A percentile compares a stretch with the other conserved stretches of the same genome.
phyloP scores from a whole-genome alignment of 2,888 invertebrate species.

The Agrochola lychnidis region DNA sequence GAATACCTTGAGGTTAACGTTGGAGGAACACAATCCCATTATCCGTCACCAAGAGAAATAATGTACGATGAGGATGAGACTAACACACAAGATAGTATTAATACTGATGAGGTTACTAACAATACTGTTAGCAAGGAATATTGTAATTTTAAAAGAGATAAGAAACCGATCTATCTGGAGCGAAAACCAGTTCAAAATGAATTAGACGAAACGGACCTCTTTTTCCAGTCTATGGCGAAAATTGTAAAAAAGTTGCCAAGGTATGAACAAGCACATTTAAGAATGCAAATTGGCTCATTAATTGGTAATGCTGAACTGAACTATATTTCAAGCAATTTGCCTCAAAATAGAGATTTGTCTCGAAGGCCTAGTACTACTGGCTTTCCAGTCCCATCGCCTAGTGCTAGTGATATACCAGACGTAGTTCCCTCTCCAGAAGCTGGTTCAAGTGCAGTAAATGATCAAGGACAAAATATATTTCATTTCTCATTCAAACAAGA shows the following conservation, averaged over 20 bases:
- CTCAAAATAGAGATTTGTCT: background rate
- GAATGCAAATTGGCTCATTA: conserved; percentile 66
- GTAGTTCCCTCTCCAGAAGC: conserved; percentile 30
- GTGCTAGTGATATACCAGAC: conserved; percentile 23
- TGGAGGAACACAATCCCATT: conserved; percentile 9
- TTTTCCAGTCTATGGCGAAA: conserved; percentile 71
- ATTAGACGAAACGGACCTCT: conserved; percentile 68
- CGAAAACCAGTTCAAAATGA: conserved; percentile 3
- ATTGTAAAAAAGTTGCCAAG: conserved; percentile 70
- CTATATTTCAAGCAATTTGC: conserved; percentile 30
- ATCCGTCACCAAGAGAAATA: conserved; percentile 7
- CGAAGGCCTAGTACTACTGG: background rate
- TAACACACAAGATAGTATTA: conserved; percentile 13
- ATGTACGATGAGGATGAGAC: conserved; percentile 10
- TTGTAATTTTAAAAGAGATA: conserved; percentile 5
- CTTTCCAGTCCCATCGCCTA: background rate
- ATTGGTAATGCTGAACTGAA: conserved; percentile 66
- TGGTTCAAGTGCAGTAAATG: conserved; percentile 1
- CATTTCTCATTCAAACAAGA: conserved; percentile 13
- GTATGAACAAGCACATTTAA: conserved; percentile 67
- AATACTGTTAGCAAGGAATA: conserved; percentile 30
- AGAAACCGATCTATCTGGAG: background rate
- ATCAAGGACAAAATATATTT: conserved; percentile 13
- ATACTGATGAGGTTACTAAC: conserved; percentile 29
- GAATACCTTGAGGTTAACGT: conserved; percentile 1